Conservation (phyloP, 2,797 vertebrate species). For the Pseudocheirus occidentalis region DNA sequence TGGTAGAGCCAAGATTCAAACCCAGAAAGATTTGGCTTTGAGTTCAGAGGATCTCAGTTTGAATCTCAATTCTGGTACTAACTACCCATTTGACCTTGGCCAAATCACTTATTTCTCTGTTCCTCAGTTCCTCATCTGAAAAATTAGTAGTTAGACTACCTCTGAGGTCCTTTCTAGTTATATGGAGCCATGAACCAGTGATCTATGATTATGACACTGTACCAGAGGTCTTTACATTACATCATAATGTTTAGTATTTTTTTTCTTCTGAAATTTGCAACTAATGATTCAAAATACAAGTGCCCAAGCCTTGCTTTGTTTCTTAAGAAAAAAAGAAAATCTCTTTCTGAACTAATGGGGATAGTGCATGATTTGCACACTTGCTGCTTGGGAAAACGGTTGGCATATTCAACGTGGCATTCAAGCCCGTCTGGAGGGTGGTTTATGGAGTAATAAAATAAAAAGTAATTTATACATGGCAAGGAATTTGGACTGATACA, state of each 20-base stretch:
- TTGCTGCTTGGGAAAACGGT: conserved; percentile 68
- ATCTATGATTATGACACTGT: background rate
- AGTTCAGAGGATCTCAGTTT: background rate
- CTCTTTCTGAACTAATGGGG: conserved; percentile 33
- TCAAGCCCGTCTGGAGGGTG: conserved; percentile 50
- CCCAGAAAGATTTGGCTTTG: background rate
- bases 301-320: background rate
- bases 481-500: conserved; percentile 59
- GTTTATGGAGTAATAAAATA: conserved; percentile 70
- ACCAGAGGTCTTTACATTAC: background rate
- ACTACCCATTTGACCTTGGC: background rate
- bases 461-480: conserved; percentile 55
- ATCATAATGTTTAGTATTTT: background rate
- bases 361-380: conserved; percentile 52
- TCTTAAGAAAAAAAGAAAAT: conserved; percentile 14
- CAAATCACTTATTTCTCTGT: background rate
- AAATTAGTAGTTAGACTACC: background rate
- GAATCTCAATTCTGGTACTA: background rate
- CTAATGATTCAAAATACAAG: background rate
- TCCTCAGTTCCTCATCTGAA: background rate
- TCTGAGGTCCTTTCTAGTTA: too few relatives aligned
- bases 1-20: background rate
- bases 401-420: conserved; percentile 56
- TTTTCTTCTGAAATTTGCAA: background rate
- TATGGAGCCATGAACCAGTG: background rate